Conservation (phyloP, 1,140 invertebrate genomes). For the Aphaenogaster ashmeadi region DNA sequence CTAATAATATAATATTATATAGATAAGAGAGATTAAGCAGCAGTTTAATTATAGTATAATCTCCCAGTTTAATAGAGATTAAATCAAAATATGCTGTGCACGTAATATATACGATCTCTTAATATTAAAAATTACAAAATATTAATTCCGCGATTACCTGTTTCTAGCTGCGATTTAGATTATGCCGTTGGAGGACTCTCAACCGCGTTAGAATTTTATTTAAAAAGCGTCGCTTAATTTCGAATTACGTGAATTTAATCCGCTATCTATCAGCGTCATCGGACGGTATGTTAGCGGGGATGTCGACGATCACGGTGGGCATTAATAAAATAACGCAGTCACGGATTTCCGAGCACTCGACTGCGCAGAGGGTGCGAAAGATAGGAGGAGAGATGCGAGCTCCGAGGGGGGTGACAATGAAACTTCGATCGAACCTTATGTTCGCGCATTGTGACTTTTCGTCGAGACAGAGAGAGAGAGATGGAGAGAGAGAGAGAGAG, state of each 20-base stretch:
- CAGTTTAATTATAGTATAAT: conserved; percentile 30
- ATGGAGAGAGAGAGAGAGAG: conserved; percentile 15
- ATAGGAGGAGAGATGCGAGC: background rate
- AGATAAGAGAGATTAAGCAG: conserved; percentile 6
- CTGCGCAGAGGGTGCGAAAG: conserved; percentile 31
- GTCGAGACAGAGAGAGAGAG: conserved; percentile 27
- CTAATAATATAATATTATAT: background rate
- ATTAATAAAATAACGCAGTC: conserved; percentile 83
- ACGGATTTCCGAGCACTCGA: conserved; percentile 75
- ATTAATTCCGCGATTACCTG: conserved; percentile 14
- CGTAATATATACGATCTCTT: background rate
- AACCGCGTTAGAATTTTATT: conserved; percentile 8
- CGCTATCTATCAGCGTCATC: conserved; percentile 40
- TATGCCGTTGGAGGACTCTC: background rate
- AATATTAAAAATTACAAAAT: conserved; percentile 3
- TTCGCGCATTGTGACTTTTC: conserved; percentile 79
- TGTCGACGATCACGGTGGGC: conserved; percentile 65
- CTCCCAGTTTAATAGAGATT: conserved; percentile 22
- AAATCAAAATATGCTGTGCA: background rate
- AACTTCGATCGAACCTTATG: conserved; percentile 81
- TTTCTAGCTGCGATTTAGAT: background rate
- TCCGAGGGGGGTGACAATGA: conserved; percentile 65
- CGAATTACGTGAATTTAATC: conserved; percentile 10
- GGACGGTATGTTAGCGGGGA: conserved; percentile 73
- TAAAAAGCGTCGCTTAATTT: conserved; percentile 30